phyloP scores from a whole-genome alignment of 2,113 vertebrate species.

The Otocyon megalotis region DNA sequence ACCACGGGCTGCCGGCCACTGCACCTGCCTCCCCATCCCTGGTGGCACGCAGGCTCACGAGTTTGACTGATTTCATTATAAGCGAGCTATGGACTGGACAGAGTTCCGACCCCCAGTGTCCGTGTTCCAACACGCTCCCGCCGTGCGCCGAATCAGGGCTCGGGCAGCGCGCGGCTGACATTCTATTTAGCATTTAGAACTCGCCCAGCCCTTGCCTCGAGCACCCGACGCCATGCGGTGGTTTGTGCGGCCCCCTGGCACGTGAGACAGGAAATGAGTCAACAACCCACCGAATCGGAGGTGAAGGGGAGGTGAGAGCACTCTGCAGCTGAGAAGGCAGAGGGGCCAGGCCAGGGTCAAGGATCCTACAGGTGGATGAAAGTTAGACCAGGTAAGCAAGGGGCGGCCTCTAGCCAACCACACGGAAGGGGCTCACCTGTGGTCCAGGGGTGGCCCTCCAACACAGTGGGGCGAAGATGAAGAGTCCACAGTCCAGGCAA shows the following conservation, averaged over 20 bases:
- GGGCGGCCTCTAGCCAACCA: neutral
- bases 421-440: fast-evolving
- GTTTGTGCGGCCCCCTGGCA: neutral
- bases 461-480: fast-evolving
- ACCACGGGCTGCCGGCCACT: neutral
- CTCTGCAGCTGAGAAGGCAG: neutral
- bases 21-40: neutral
- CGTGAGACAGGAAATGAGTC: neutral
- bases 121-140: neutral
- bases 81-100: neutral
- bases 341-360: neutral
- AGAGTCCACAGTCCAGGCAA: neutral
- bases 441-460: neutral
- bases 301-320: neutral
- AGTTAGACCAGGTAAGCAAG: neutral
- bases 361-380: neutral
- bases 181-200: neutral
- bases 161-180: neutral
- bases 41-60: neutral
- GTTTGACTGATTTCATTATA: neutral
- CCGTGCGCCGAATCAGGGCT: neutral
- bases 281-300: neutral
- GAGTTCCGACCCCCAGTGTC: too few relatives aligned
- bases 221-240: neutral
- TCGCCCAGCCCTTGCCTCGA: neutral